Evolutionary conservation across 2,888 invertebrate genomes (phyloP).

Genomic region (Dendrolimus pini): DNA sequence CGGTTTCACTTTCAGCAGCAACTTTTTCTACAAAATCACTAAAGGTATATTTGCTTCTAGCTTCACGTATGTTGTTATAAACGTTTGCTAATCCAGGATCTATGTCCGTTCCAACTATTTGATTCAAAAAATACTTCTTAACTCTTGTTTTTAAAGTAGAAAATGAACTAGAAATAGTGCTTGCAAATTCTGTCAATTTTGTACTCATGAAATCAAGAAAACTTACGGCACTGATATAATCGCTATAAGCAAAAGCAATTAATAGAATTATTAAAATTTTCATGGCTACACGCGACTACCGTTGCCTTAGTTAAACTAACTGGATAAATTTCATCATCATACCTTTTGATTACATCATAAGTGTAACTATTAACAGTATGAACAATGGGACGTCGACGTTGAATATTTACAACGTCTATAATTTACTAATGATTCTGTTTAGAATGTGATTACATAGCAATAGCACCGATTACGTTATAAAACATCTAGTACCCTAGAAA

Average conservation of each 20-base stretch:
- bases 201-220: constrained; percentile 21
- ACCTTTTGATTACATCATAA: neutral
- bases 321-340: neutral
- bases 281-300: constrained; percentile 12
- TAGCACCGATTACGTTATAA: neutral
- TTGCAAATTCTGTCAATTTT: constrained; percentile 25
- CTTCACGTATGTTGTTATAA: neutral
- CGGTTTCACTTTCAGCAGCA: constrained; percentile 16
- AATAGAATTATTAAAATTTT: constrained; percentile 14
- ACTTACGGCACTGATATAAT: constrained; percentile 18
- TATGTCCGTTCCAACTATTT: neutral
- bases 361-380: constrained; percentile 6
- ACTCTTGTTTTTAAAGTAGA: constrained; percentile 20
- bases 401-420: neutral
- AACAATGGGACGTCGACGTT: constrained; percentile 13
- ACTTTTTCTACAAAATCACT: constrained; percentile 24
- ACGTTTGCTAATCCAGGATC: neutral
- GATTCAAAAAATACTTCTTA: constrained; percentile 12
- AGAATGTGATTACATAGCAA: neutral
- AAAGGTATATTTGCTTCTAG: constrained; percentile 18
- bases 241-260: constrained; percentile 4
- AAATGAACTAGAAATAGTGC: constrained; percentile 16
- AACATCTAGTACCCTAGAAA: neutral
- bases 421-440: neutral
- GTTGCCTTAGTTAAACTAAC: constrained; percentile 7